Evolutionary conservation across 2,113 vertebrate species (phyloP).

Genomic region (Collichthys lucidus): DNA sequence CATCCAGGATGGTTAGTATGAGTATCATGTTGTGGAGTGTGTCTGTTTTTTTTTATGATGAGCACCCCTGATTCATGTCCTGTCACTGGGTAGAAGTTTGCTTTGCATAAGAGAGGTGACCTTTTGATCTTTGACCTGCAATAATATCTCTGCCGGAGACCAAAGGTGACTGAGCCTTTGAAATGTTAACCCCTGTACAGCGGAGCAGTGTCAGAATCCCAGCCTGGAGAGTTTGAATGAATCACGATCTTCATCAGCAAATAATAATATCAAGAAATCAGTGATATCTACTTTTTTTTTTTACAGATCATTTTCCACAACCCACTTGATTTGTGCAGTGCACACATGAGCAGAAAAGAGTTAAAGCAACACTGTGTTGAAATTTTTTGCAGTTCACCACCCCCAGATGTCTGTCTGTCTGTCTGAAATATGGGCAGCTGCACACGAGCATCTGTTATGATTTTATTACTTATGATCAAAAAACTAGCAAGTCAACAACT

Average conservation of each 20-base stretch:
- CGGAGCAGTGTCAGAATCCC: background rate
- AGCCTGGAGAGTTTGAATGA: background rate
- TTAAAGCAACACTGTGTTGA: too few relatives aligned
- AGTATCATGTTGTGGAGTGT: slow-evolving; percentile 16
- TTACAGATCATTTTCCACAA: too few relatives aligned
- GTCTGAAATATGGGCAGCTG: too few relatives aligned
- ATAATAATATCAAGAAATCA: too few relatives aligned
- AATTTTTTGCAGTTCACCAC: too few relatives aligned
- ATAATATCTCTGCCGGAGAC: background rate
- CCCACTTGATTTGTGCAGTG: too few relatives aligned
- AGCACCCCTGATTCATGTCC: slow-evolving; percentile 4
- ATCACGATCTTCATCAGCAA: background rate
- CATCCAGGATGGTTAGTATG: slow-evolving; percentile 13
- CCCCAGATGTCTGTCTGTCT: too few relatives aligned
- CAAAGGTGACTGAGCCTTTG: background rate
- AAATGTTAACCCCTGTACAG: background rate
- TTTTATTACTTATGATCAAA: too few relatives aligned
- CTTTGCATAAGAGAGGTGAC: slow-evolving; percentile 2
- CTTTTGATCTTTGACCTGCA: slow-evolving; percentile 11
- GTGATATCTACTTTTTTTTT: too few relatives aligned
- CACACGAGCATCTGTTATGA: too few relatives aligned
- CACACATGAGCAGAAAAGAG: background rate
- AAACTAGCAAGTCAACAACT: too few relatives aligned
- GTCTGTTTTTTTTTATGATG: slow-evolving; percentile 20
- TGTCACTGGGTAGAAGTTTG: background rate